A percentile compares a stretch with the other conserved stretches of the same genome.
These are phyloP conservation scores for Nomada lathburiana DNA, from an alignment of 2,888 invertebrate genomes.

Conservation along the genomic window DNA sequence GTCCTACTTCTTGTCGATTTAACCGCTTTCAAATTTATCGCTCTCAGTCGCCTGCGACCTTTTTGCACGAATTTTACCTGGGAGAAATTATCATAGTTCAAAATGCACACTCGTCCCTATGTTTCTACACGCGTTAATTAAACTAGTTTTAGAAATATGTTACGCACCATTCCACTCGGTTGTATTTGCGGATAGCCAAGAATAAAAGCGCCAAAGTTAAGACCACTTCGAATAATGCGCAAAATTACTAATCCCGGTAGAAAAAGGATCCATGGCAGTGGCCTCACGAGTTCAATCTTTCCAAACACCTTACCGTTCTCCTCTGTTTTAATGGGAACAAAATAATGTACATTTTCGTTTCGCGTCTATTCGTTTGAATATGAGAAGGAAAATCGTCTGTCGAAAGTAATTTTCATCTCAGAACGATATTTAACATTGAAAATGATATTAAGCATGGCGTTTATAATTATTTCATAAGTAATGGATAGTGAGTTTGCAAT, in stretches of 20 bases:
- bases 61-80: slow-evolving; percentile 86
- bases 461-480: too few relatives aligned
- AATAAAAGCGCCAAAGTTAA: slow-evolving; percentile 85
- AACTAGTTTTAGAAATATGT: neutral
- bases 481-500: too few relatives aligned
- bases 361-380: too few relatives aligned
- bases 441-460: too few relatives aligned
- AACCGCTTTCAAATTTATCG: slow-evolving; percentile 86
- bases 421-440: too few relatives aligned
- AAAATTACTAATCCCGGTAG: slow-evolving; percentile 85
- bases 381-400: too few relatives aligned
- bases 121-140: slow-evolving; percentile 83
- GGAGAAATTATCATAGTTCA: neutral
- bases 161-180: slow-evolving; percentile 85
- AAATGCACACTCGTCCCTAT: slow-evolving; percentile 75
- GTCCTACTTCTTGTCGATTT: slow-evolving; percentile 81
- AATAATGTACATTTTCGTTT: neutral
- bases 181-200: slow-evolving; percentile 85
- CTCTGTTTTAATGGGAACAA: slow-evolving; percentile 80
- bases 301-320: slow-evolving; percentile 83
- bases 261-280: slow-evolving; percentile 87
- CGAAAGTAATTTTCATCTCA: too few relatives aligned
- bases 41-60: slow-evolving; percentile 85
- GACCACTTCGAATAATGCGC: slow-evolving; percentile 84
- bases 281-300: slow-evolving; percentile 85